Base-by-base conservation (phyloP, 2,888 invertebrate species). In the Lithophane socia region DNA sequence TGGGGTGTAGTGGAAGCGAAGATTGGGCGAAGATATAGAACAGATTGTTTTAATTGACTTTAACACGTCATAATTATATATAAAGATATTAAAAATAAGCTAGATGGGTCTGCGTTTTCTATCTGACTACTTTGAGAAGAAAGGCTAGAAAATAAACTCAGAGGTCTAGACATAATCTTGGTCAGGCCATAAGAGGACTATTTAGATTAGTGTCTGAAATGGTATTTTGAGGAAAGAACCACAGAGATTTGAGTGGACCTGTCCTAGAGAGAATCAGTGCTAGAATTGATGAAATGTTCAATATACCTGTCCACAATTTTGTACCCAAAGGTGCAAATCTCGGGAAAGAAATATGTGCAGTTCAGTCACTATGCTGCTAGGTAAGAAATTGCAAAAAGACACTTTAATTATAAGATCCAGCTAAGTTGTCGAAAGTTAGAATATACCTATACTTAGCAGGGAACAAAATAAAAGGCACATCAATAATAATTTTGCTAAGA, bases 1-100 rank as follows among this genome's bases (percentile, higher is more conserved):
- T 24, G 42, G 42, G 21, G 71, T 63, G 47, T 44, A 83, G n/a
- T 64, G 29, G 21, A 52, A 71, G 80, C 73, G 49, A 74, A 21
- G 70, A 65, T 67, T 37, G 5, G 29, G 29, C 37, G 21, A 54
- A 58, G 68, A 68, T 58, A 42, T 37, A n/a, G 0, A 64, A 42
- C n/a, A 63, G 12, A 63, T 21, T 21, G 37, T 42, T 21, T 21
- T 42, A 21, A 52, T 29, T 29, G 13, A 29, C 2, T 21, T 37
- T 37, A 5, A 37, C 37, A 37, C 5, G 37, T 37, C 37, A 37
- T 37, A n/a, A n/a, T n/a, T n/a, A n/a, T n/a, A n/a, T n/a, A n/a
- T n/a, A n/a, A n/a, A n/a, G n/a, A n/a, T n/a, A 37, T 37, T 37
- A 37, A 4, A 37, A 37, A 37, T 37, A 37, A 37, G 5, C 5